phyloP scores from a whole-genome alignment of 2,888 invertebrate species.

The Caenorhabditis sulstoni region DNA sequence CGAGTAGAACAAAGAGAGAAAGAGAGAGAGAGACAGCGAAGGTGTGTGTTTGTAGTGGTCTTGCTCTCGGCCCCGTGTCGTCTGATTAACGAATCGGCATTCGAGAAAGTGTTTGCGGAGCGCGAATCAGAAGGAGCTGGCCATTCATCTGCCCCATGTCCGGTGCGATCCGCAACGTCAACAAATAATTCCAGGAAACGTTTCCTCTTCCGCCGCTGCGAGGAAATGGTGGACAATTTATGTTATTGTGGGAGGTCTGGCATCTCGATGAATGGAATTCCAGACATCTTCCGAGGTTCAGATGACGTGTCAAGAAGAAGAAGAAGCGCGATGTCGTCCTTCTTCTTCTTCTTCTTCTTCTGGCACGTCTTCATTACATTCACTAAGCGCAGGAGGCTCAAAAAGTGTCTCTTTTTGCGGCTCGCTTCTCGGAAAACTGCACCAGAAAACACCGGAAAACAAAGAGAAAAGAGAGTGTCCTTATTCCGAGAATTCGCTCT shows the following conservation, averaged over 20 bases:
- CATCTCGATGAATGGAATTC: constrained; percentile 9
- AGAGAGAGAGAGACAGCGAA: neutral
- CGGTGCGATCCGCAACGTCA: neutral
- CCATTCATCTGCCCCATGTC: neutral
- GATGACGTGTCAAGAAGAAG: neutral
- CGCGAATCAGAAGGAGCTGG: constrained; percentile 22
- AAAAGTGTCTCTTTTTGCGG: constrained; percentile 12
- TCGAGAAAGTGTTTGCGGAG: constrained; percentile 47
- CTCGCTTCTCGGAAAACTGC: constrained; percentile 17
- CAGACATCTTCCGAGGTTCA: constrained; percentile 7
- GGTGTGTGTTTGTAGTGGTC: constrained; percentile 21
- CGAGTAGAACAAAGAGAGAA: too few species aligned
- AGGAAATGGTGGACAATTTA: constrained; percentile 3
- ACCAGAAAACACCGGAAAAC: constrained; percentile 34
- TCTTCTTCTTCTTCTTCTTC: constrained; percentile 13
- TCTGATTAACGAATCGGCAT: constrained; percentile 53
- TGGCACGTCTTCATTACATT: constrained; percentile 21
- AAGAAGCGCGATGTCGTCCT: neutral
- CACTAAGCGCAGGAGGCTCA: constrained; percentile 28
- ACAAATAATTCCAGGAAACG: constrained; percentile 9
- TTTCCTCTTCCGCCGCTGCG: neutral
- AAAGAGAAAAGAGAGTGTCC: constrained; percentile 9
- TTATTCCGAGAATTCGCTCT: constrained; percentile 32
- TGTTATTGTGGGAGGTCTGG: constrained; percentile 26
- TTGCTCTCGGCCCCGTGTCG: constrained; percentile 27